Evolutionary conservation across 1,140 invertebrate genomes (phyloP), one percentile per base, ranked within the genome.

Genomic region (Pinna nobilis): DNA sequence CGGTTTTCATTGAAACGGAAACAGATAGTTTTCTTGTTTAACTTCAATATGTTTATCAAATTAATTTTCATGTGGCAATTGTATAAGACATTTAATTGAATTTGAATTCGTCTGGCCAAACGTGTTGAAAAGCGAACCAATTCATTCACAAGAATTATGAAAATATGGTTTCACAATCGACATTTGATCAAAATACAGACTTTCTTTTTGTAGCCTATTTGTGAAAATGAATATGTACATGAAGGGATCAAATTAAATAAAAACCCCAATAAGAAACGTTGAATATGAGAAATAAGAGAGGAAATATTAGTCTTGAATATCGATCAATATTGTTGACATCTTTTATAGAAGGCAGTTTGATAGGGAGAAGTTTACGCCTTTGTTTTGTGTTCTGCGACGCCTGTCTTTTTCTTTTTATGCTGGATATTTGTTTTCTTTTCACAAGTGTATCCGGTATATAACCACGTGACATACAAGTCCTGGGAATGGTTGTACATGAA

Each of bases 291-390:
- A 98, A 99, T 70, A 96, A 94, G 28, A 97, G 93, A 0, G 97
- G 97, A 89, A 99, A 99, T 61, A 98, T 91, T 72, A 98, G 93
- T 74, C 97, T 91, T 9, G 97, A 97, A 86, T 97, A 98, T 84
- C 97, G 97, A 89, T 99, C 97, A 82, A 99, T 99, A 51, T 97
- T 94, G 87, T 98, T 98, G 41, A 99, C 97, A 88, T 99, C 97
- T 84, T 97, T 95, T 79, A 99, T 97, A 88, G 94, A 94, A 1
- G 96, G 97, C 90, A 98, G 94, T 66, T 30, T 20, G 33, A 51
- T n/a, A 23, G 33, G 11, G 13, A 50, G 33, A 23, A 49, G 9
- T 72, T 65, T 65, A 13, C 44, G 32, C 50, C n/a, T 49, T 76
- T 33, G 23, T 13, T 51, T 32, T 70, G 47, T n/a, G 15, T 20